Evolutionary conservation across 2,888 invertebrate genomes (phyloP), one percentile per base, ranked within the genome.

Genomic region (Nemotelus nigrinus): DNA sequence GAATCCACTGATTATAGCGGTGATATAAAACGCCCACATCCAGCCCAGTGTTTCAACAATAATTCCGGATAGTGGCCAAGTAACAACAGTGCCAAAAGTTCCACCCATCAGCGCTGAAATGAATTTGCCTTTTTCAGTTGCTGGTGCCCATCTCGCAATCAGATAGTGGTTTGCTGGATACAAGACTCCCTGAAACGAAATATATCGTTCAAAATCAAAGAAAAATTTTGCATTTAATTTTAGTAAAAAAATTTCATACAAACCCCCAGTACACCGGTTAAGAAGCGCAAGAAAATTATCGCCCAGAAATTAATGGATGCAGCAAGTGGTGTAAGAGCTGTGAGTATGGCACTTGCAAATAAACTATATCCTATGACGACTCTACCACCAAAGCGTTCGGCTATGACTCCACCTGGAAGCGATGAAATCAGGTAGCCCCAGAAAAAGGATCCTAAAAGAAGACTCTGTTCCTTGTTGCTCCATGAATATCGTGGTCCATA

Each of bases 41-140:
- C 93, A 93, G 77, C 91, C 92, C 43, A 89, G 87, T 8, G 86
- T 85, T 76, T 91, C 90, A 77, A 93, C 90, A 0, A 93, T 88
- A 0, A 89, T 85, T 2, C 93, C 93, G 48, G 92, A 89, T 2
- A 93, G 84, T 0, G 92, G 92, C 89, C 92, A 93, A 0, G 93
- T 91, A 2, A 92, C 86, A 1, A 93, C 91, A 0, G 93, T 93
- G 2, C 92, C 93, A 75, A 93, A 88, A 0, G 93, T 92, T 3
- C 93, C 93, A 8, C 93, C 93, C 89, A 93, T 91, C 82, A 93
- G 87, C 0, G 93, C 90, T 82, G 92, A 91, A 1, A 93, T 88
- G 83, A 93, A 93, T 83, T 93, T 92, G 4, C 93, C 91, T 83
- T 91, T 93, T 83, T 93, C 93, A n/a, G 90, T 88, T 2, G 93